Conservation (phyloP, 2,113 vertebrate species). For the Gallinago undulata region DNA sequence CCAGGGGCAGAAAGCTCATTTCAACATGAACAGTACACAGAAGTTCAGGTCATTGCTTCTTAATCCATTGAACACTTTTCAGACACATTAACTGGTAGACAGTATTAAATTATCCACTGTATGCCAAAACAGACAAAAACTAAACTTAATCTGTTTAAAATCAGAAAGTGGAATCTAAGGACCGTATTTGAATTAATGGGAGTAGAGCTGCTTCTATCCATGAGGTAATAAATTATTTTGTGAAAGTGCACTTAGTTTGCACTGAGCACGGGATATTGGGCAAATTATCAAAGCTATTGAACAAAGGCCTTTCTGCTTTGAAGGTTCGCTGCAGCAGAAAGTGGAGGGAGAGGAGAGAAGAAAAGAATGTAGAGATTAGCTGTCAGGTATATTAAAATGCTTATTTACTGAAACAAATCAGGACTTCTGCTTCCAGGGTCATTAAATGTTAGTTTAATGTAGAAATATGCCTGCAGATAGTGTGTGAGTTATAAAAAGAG, state of each 20-base stretch:
- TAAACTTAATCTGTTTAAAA: background rate
- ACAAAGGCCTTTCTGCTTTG: background rate
- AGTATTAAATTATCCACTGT: background rate
- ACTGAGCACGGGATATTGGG: background rate
- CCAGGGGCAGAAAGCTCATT: background rate
- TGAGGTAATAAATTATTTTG: background rate
- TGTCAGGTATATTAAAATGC: background rate
- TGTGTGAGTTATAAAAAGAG: slow-evolving; percentile 24
- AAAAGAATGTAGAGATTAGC: background rate
- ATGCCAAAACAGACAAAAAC: background rate
- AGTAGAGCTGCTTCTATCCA: background rate
- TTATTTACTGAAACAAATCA: slow-evolving; percentile 45
- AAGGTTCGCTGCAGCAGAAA: background rate
- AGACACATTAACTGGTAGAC: background rate
- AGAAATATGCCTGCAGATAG: background rate
- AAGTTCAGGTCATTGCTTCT: slow-evolving; percentile 1
- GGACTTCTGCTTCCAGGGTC: background rate
- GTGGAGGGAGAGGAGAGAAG: background rate
- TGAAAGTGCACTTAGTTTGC: background rate
- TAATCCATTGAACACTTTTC: background rate
- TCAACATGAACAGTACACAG: background rate
- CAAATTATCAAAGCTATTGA: background rate
- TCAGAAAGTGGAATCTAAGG: background rate
- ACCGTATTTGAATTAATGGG: background rate
- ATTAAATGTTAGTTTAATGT: slow-evolving; percentile 48